phyloP scores from a whole-genome alignment of 2,113 vertebrate species.

The Polypterus bichir region DNA sequence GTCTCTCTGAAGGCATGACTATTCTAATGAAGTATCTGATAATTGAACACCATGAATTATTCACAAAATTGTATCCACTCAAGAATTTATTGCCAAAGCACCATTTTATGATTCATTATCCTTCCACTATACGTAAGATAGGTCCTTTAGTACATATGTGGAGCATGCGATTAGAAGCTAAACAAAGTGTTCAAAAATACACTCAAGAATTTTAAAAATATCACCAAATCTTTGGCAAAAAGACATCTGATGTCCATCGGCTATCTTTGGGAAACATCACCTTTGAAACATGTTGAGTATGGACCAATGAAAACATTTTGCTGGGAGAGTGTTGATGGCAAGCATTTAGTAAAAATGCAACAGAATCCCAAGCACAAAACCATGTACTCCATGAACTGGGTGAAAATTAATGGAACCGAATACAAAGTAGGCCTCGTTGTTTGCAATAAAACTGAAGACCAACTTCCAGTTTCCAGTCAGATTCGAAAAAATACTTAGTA shows the following conservation, averaged over 20 bases:
- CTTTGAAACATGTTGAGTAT: too few relatives aligned
- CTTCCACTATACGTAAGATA: not conserved
- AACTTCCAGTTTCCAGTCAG: too few relatives aligned
- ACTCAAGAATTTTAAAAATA: slow-evolving; percentile 3
- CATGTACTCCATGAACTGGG: too few relatives aligned
- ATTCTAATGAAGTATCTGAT: slow-evolving; percentile 23
- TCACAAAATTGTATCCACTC: slow-evolving; percentile 6
- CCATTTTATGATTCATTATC: slow-evolving; percentile 1
- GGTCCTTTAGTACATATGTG: slow-evolving; percentile 6
- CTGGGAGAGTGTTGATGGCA: too few relatives aligned
- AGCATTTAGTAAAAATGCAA: too few relatives aligned
- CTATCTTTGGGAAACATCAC: slow-evolving; percentile 4
- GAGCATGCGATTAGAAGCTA: slow-evolving; percentile 4
- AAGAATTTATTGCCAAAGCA: slow-evolving; percentile 10
- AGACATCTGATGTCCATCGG: slow-evolving; percentile 13
- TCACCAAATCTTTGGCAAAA: slow-evolving; percentile 11
- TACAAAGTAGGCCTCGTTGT: too few relatives aligned
- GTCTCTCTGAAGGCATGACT: slow-evolving; percentile 16
- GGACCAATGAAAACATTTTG: too few relatives aligned
- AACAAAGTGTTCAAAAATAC: slow-evolving; percentile 3
- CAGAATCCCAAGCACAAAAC: too few relatives aligned
- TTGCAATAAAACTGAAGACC: too few relatives aligned
- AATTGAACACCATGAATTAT: slow-evolving; percentile 14
- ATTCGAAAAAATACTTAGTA: too few relatives aligned
- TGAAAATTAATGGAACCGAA: too few relatives aligned